These are phyloP conservation scores for Sardinella longiceps DNA, from an alignment of 2,797 vertebrate species.

Conservation along the genomic window DNA sequence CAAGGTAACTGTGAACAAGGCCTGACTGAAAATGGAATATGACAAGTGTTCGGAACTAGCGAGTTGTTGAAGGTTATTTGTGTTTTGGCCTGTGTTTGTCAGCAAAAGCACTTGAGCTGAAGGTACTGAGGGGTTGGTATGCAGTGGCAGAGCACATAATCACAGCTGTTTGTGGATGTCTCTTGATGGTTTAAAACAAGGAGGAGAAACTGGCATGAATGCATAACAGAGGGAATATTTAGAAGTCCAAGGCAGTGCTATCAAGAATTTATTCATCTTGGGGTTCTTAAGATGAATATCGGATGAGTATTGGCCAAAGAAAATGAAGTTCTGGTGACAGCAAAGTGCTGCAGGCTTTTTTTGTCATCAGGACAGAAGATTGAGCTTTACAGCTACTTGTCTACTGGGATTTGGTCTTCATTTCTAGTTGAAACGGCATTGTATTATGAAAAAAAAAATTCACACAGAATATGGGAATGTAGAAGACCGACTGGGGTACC, in stretches of 20 bases:
- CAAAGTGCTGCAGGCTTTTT: neutral
- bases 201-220: too few relatives aligned
- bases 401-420: neutral
- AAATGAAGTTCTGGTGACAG: too few relatives aligned
- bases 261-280: neutral
- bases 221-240: too few relatives aligned
- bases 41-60: neutral
- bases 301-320: too few relatives aligned
- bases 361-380: neutral
- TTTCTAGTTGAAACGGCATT: neutral
- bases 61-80: slow-evolving; percentile 5
- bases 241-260: too few relatives aligned
- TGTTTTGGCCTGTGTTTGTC: neutral
- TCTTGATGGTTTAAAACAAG: neutral
- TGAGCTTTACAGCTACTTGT: neutral
- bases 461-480: neutral
- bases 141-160: neutral
- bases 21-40: slow-evolving; percentile 6
- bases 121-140: neutral
- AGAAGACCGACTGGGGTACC: neutral
- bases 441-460: neutral
- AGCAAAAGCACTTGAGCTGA: neutral
- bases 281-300: neutral
- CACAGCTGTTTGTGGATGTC: neutral
- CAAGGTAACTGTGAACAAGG: slow-evolving; percentile 19